A percentile compares a stretch with the other conserved stretches of the same genome.
phyloP scores from a whole-genome alignment of 2,113 vertebrate genomes.

The Vulpes lagopus region DNA sequence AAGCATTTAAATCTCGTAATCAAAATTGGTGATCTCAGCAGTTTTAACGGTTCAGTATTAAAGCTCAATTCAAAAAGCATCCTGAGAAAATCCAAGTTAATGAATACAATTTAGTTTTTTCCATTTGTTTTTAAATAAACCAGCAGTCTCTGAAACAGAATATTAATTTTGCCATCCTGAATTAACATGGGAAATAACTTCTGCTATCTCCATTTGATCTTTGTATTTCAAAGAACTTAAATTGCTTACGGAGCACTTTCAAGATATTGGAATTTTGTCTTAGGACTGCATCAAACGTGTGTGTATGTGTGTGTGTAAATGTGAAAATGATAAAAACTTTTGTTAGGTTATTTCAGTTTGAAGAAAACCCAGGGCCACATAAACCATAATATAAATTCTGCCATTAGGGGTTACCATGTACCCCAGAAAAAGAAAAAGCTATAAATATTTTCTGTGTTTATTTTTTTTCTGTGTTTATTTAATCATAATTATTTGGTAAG shows the following conservation, averaged over 20 bases:
- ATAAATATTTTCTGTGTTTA: background rate
- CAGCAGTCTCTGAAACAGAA: background rate
- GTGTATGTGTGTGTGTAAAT: background rate
- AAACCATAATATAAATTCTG: background rate
- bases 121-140: conserved; percentile 43
- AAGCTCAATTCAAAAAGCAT: conserved; percentile 35
- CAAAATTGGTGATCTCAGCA: background rate
- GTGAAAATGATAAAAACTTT: background rate
- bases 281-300: background rate
- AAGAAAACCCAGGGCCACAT: background rate
- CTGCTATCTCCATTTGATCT: background rate
- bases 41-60: background rate
- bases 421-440: background rate
- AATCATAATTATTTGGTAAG: background rate
- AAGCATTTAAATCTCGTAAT: background rate
- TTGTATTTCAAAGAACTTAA: background rate
- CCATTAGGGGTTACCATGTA: background rate
- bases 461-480: conserved; percentile 13
- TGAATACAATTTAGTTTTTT: background rate
- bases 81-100: background rate
- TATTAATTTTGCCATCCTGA: background rate
- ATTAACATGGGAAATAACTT: background rate
- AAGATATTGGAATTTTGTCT: background rate
- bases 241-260: background rate
- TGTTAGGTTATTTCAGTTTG: conserved; percentile 4